phyloP scores from a whole-genome alignment of 2,797 vertebrate species.

The Ispidina lecontei region DNA sequence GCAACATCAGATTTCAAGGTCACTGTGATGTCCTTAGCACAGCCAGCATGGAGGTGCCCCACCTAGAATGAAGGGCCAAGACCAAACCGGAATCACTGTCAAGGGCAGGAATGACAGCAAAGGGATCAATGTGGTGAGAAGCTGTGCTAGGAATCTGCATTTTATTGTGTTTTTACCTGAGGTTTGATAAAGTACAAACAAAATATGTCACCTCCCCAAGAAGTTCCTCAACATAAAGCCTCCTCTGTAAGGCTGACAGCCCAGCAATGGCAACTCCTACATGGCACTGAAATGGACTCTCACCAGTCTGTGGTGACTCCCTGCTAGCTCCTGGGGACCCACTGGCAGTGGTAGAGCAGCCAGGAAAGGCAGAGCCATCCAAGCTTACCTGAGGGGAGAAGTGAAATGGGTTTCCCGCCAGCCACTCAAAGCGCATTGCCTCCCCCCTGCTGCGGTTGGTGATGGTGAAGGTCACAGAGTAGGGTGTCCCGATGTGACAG shows the following conservation, averaged over 20 bases:
- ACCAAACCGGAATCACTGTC: not conserved
- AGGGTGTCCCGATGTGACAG: constrained; percentile 78
- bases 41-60: constrained; percentile 90
- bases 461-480: constrained; percentile 84
- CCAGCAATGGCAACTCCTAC: not conserved
- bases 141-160: not conserved
- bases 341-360: not conserved
- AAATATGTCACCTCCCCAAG: not conserved
- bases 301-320: accelerated
- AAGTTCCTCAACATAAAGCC: not conserved
- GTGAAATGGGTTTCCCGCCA: constrained; percentile 56
- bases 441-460: constrained; percentile 84
- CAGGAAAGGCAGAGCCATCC: not conserved
- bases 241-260: not conserved
- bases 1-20: constrained; percentile 82
- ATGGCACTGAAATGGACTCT: not conserved
- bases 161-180: not conserved
- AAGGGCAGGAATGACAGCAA: not conserved
- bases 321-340: not conserved
- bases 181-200: not conserved
- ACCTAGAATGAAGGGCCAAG: constrained; percentile 65
- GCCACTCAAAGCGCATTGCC: constrained; percentile 89
- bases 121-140: accelerated
- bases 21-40: constrained; percentile 85
- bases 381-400: constrained; percentile 88